Conservation (phyloP, 2,113 vertebrate species). For the Paramormyrops kingsleyae region DNA sequence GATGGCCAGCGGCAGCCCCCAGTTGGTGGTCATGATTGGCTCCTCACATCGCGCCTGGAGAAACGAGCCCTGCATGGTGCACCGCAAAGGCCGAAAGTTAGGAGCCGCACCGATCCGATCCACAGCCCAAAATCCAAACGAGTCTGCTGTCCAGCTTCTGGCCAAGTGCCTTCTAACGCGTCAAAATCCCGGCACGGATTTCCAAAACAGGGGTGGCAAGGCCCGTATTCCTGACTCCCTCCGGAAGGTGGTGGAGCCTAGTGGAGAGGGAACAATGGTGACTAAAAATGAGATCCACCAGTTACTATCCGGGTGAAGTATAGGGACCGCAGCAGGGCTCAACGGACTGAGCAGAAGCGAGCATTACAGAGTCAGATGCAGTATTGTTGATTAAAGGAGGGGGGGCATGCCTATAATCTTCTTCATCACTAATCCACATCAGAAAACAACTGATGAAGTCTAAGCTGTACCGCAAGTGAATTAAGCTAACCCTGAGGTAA, state of each 20-base stretch:
- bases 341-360: neutral
- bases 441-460: neutral
- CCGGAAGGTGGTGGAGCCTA: neutral
- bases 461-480: constrained; percentile 24
- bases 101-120: neutral
- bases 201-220: neutral
- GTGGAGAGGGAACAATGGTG: neutral
- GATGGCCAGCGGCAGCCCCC: constrained; percentile 59
- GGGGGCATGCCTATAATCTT: neutral
- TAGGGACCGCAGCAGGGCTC: neutral
- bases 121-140: neutral
- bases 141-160: neutral
- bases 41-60: constrained; percentile 64
- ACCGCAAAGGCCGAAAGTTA: neutral
- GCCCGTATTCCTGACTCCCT: neutral
- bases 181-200: neutral
- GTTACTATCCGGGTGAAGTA: neutral
- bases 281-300: neutral
- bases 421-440: constrained; percentile 13
- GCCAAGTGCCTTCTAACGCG: neutral
- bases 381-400: neutral
- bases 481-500: constrained; percentile 67
- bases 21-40: constrained; percentile 59
- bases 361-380: neutral
- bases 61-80: constrained; percentile 50